A percentile compares a stretch with the other conserved stretches of the same genome.
Evolutionary conservation across 1,140 invertebrate genomes (phyloP).

Genomic region (Calephelis virginiensis): DNA sequence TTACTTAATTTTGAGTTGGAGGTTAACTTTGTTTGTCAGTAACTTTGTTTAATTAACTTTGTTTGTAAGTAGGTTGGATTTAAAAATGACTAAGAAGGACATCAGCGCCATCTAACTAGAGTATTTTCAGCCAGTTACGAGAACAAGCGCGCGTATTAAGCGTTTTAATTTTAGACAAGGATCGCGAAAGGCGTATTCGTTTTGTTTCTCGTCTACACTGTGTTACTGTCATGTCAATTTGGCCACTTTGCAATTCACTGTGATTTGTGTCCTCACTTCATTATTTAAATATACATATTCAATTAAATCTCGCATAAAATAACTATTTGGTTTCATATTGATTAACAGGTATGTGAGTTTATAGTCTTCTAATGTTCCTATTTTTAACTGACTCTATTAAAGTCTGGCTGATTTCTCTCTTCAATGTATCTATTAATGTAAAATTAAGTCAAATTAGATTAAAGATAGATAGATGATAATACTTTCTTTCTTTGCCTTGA

Average conservation of each 20-base stretch:
- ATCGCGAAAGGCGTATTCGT: conserved; percentile 1
- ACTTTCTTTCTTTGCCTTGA: too few species aligned
- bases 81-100: background rate
- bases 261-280: conserved; percentile 25
- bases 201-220: conserved; percentile 20
- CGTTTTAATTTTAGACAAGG: conserved; percentile 25
- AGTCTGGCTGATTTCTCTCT: too few species aligned
- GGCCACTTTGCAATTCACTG: conserved; percentile 24
- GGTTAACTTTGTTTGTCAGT: background rate
- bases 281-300: conserved; percentile 26
- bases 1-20: too few species aligned
- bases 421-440: too few species aligned
- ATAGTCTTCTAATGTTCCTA: too few species aligned
- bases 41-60: too few species aligned
- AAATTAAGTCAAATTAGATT: too few species aligned
- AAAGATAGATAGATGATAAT: too few species aligned
- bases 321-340: conserved; percentile 7
- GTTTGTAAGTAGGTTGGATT: background rate
- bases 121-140: conserved; percentile 14
- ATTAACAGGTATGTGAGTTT: too few species aligned
- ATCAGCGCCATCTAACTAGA: conserved; percentile 2
- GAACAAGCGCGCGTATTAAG: conserved; percentile 8
- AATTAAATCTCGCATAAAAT: conserved; percentile 17
- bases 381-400: too few species aligned
- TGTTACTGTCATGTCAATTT: conserved; percentile 27